Evolutionary conservation across 30 jellyfish, hydroid and myxozoan genomes (phyloP).

Genomic region (Cassiopea andromeda): DNA sequence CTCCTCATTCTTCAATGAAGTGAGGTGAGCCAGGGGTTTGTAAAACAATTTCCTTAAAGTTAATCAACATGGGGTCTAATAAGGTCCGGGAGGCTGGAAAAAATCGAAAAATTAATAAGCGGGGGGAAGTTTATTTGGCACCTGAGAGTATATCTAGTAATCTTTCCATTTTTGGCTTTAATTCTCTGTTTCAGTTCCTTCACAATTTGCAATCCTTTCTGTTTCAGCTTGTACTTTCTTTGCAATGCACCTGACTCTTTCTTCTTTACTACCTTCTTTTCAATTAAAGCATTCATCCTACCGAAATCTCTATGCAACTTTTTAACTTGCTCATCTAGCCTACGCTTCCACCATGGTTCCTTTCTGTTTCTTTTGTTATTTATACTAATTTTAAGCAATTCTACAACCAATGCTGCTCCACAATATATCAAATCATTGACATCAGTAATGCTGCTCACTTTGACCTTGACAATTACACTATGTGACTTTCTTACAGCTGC

Average conservation of each 20-base stretch:
- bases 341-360: slow-evolving; percentile 32
- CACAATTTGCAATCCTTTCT: slow-evolving; percentile 6
- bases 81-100: too few species aligned
- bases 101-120: too few species aligned
- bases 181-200: slow-evolving; percentile 21
- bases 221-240: slow-evolving; percentile 6
- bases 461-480: slow-evolving; percentile 6
- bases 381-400: slow-evolving; percentile 16
- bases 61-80: background rate
- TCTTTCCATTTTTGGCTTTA: slow-evolving; percentile 2
- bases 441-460: background rate
- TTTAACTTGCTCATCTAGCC: slow-evolving; percentile 8
- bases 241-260: slow-evolving; percentile 20
- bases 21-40: background rate
- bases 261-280: slow-evolving; percentile 9
- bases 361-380: slow-evolving; percentile 1
- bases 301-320: slow-evolving; percentile 32
- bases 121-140: too few species aligned
- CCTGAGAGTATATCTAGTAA: background rate
- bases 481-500: background rate
- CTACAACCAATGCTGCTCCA: slow-evolving; percentile 39
- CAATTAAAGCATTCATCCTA: slow-evolving; percentile 9
- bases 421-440: slow-evolving; percentile 6
- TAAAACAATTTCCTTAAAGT: slow-evolving; percentile 7
- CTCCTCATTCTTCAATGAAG: too few species aligned